Evolutionary conservation across 2,888 invertebrate genomes (phyloP).

Genomic region (Acleris sparsana): DNA sequence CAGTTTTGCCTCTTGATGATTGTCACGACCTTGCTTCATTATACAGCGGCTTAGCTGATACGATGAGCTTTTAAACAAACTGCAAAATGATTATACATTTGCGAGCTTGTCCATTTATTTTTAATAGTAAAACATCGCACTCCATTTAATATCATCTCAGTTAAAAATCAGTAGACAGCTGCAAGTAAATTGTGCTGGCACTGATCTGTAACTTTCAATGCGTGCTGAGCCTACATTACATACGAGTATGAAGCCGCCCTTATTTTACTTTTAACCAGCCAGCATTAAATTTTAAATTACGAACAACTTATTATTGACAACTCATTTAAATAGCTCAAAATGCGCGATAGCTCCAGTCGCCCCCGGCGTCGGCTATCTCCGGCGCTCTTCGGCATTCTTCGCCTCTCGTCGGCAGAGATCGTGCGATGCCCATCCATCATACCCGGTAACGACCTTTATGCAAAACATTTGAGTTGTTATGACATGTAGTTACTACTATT

Average conservation of each 20-base stretch:
- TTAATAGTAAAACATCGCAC: neutral
- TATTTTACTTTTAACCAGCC: slow-evolving; percentile 9
- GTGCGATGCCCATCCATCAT: slow-evolving; percentile 73
- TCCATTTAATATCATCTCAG: neutral
- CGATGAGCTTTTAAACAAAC: slow-evolving; percentile 32
- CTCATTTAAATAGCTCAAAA: slow-evolving; percentile 63
- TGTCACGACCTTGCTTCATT: slow-evolving; percentile 63
- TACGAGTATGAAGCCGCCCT: neutral
- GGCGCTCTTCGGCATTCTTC: slow-evolving; percentile 50
- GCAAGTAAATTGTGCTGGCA: no score
- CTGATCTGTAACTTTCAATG: neutral
- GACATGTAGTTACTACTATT: slow-evolving; percentile 41
- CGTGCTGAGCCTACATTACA: neutral
- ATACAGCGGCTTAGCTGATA: slow-evolving; percentile 35
- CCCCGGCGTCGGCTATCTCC: slow-evolving; percentile 51
- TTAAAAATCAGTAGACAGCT: neutral
- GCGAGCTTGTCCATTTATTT: slow-evolving; percentile 1
- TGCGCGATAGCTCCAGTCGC: slow-evolving; percentile 55
- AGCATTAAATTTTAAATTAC: slow-evolving; percentile 32
- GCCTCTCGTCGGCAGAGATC: slow-evolving; percentile 56
- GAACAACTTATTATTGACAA: slow-evolving; percentile 64
- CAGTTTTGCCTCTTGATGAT: slow-evolving; percentile 73
- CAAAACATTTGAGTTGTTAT: slow-evolving; percentile 66
- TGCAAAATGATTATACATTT: slow-evolving; percentile 16
- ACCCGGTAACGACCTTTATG: slow-evolving; percentile 72